Evolutionary conservation across 2,797 vertebrate genomes (phyloP).

Genomic region (Halcyon badia): DNA sequence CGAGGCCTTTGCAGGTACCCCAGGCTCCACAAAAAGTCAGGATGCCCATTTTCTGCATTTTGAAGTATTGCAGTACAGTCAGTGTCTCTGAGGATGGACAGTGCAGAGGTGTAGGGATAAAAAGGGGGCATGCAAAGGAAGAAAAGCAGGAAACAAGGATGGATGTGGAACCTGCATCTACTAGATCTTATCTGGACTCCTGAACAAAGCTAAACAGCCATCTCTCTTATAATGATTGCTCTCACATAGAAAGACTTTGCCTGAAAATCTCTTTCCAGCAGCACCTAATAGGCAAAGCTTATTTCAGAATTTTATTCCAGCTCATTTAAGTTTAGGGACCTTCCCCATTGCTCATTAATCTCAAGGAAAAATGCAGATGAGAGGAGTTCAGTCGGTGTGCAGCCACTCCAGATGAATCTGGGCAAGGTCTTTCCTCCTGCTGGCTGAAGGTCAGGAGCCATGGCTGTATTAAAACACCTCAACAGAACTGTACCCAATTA

Average conservation of each 20-base stretch:
- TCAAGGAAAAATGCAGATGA: conserved; percentile 56
- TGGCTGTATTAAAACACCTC: conserved; percentile 42
- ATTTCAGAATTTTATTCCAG: conserved; percentile 47
- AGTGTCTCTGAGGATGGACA: not conserved
- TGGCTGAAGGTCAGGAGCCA: conserved; percentile 65
- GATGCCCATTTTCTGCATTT: not conserved
- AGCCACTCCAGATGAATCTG: conserved; percentile 3
- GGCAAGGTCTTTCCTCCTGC: conserved; percentile 37
- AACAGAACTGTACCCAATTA: conserved; percentile 24
- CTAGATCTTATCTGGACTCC: not conserved
- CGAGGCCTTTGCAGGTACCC: not conserved
- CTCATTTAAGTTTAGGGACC: conserved; percentile 50
- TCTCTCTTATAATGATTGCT: not conserved
- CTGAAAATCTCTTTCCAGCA: not conserved
- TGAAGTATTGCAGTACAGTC: not conserved
- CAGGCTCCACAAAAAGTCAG: not conserved
- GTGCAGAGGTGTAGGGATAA: not conserved
- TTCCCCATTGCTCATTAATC: conserved; percentile 35
- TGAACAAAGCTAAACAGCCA: not conserved
- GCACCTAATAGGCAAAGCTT: conserved; percentile 35
- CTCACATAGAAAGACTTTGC: not conserved
- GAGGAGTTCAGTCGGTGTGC: not conserved
- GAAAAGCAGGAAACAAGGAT: not conserved
- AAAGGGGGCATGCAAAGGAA: not conserved
- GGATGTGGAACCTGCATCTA: not conserved